These are phyloP conservation scores for Cepaea nemoralis DNA, from an alignment of 1,140 invertebrate genomes.

Conservation along the genomic window DNA sequence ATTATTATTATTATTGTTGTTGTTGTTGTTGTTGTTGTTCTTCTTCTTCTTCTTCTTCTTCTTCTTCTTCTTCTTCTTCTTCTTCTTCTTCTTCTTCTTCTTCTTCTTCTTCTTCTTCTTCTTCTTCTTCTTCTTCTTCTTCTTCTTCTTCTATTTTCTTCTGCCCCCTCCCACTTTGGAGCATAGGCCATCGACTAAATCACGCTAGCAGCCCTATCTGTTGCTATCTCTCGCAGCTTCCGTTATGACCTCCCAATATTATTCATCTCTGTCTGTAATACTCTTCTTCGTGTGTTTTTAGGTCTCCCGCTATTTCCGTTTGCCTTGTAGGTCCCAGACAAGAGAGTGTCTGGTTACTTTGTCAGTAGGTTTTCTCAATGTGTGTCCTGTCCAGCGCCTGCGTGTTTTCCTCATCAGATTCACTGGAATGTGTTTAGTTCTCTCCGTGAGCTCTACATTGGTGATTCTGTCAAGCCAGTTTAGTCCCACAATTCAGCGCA, in stretches of 20 bases:
- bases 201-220: not conserved
- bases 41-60: slow-evolving; percentile 13
- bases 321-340: too few species aligned
- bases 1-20: not conserved
- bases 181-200: not conserved
- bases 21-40: not conserved
- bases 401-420: not conserved
- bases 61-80: not conserved
- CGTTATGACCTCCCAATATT: too few species aligned
- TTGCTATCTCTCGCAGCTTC: not conserved
- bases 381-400: not conserved
- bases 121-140: slow-evolving; percentile 17
- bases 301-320: too few species aligned
- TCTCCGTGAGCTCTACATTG: too few species aligned
- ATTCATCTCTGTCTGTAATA: too few species aligned
- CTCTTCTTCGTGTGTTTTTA: too few species aligned
- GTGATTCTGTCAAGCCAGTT: too few species aligned
- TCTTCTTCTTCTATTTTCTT: too few species aligned
- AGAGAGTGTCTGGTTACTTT: too few species aligned
- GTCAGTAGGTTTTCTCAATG: too few species aligned
- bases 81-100: not conserved
- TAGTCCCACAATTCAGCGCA: too few species aligned
- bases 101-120: not conserved
- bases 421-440: too few species aligned
- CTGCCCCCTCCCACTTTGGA: not conserved